Conservation (phyloP, 2,797 vertebrate genomes). For the Falco concolor region DNA sequence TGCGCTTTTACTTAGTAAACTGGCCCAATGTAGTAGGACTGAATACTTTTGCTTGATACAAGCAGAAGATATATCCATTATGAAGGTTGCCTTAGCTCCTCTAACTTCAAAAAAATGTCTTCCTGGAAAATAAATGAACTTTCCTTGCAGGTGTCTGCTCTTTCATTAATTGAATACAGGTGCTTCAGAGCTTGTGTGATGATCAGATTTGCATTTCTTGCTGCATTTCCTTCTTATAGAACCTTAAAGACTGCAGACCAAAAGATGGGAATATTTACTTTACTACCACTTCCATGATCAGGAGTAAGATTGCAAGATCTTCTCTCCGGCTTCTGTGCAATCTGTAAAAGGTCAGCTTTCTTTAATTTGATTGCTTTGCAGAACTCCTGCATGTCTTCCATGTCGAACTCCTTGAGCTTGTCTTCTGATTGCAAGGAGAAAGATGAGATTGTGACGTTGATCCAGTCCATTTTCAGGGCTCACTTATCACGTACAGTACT, state of each 20-base stretch:
- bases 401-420: background rate
- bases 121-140: constrained; percentile 14
- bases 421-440: constrained; percentile 20
- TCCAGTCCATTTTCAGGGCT: constrained; percentile 86
- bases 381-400: background rate
- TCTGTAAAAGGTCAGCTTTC: background rate
- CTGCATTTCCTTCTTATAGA: background rate
- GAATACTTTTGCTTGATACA: background rate
- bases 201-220: constrained; percentile 17
- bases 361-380: constrained; percentile 42
- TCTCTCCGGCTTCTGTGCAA: background rate
- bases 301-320: background rate
- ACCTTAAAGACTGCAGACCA: background rate
- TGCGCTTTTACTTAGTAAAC: background rate
- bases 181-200: constrained; percentile 2
- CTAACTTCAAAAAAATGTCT: background rate
- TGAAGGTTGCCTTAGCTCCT: background rate
- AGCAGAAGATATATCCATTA: background rate
- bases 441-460: constrained; percentile 68
- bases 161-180: constrained; percentile 18
- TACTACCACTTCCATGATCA: background rate
- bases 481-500: constrained; percentile 75
- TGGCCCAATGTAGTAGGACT: background rate
- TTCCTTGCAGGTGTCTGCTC: constrained; percentile 4
- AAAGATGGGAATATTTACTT: background rate